A percentile compares a stretch with the other conserved stretches of the same genome.
Evolutionary conservation across 2,797 vertebrate species (phyloP).

Genomic region (Galagoides demidoff): DNA sequence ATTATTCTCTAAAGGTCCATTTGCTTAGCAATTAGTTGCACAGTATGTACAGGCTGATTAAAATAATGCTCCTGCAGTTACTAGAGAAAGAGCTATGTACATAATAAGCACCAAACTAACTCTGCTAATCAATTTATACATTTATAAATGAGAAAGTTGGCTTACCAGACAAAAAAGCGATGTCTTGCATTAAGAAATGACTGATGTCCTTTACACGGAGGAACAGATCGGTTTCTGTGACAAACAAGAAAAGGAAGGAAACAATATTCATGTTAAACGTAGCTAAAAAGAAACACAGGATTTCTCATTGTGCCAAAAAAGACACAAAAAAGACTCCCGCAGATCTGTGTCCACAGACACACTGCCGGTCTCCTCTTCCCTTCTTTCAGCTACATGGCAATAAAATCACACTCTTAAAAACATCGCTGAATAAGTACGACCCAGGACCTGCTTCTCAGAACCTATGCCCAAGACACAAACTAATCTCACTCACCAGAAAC

Average conservation of each 20-base stretch:
- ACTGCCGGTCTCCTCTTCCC: neutral
- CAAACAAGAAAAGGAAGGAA: slow-evolving; percentile 47
- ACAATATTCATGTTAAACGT: neutral
- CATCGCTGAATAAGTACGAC: neutral
- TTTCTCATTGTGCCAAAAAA: neutral
- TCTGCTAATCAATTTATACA: slow-evolving; percentile 69
- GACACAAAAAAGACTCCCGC: neutral
- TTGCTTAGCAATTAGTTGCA: slow-evolving; percentile 36
- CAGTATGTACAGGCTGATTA: slow-evolving; percentile 18
- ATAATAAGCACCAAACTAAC: neutral
- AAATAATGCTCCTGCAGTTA: neutral
- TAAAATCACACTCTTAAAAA: neutral
- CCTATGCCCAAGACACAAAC: neutral
- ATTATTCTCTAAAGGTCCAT: neutral
- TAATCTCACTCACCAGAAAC: slow-evolving; percentile 1
- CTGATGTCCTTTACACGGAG: slow-evolving; percentile 92
- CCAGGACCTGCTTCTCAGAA: neutral
- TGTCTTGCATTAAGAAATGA: slow-evolving; percentile 94
- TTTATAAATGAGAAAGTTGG: slow-evolving; percentile 48
- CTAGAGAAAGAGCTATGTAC: neutral
- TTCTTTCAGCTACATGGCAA: neutral
- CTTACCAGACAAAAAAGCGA: slow-evolving; percentile 97
- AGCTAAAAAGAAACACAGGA: neutral
- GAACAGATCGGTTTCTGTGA: slow-evolving; percentile 89
- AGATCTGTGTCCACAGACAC: neutral